Base-by-base conservation (phyloP, 1,140 invertebrate genomes). In the Bombus pyrosoma region DNA sequence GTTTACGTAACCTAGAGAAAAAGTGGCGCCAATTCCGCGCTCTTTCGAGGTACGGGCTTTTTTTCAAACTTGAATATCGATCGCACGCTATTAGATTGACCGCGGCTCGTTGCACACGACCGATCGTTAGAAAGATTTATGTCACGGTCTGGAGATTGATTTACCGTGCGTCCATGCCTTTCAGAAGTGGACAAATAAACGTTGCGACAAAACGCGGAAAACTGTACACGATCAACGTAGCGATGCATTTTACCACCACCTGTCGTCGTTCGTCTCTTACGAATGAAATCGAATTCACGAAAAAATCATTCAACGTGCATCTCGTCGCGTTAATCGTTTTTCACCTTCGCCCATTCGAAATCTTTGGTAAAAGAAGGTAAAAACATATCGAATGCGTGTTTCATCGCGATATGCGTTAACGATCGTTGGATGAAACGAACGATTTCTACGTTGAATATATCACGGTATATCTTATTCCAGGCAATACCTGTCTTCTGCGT, bases 61-160 rank as follows among this genome's bases (percentile, higher is more conserved):
- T 83, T 68, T 68, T 2, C 18, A 34, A 78, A 77, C 62, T 43
- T 28, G 28, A 10, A 69, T 77, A 78, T 78, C 81, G 73, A 83
- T 83, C 59, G 64, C 8, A n/a, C 3, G 25, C 57, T 78, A 39
- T 83, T 77, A 76, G 75, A 77, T 83, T 77, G 64, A 32, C 32
- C 62, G 47, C 37, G 79, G 68, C 28, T 39, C 18, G 66, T n/a
- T n/a, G 85, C 68, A 15, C 87, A 79, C 68, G 81, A 25, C 10
- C 73, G 72, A 64, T 66, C 59, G 69, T 86, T 59, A 59, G 69
- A 79, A 88, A 87, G 87, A 88, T 88, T 88, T 88, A 88, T 87
- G 81, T 68, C 86, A 84, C 83, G 53, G 86, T 41, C 69, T 39
- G 53, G 81, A 59, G 86, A 88, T 88, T 88, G 87, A 88, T 88